phyloP scores from a whole-genome alignment of 2,888 invertebrate species.

The Rhamphomyia laevipes region DNA sequence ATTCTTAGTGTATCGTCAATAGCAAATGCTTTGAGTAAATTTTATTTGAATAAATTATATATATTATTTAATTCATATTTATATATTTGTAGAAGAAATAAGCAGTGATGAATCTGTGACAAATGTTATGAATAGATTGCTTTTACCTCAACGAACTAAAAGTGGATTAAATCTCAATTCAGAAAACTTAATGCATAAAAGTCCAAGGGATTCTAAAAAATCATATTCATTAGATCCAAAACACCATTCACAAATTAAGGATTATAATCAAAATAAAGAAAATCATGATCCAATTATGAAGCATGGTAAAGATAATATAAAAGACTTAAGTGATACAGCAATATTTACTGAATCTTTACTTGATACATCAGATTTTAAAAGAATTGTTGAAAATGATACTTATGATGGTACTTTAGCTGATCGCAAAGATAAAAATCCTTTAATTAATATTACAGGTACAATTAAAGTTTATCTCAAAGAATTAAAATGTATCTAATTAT shows the following conservation, averaged over 20 bases:
- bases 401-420: neutral
- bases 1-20: slow-evolving; percentile 31
- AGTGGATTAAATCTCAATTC: slow-evolving; percentile 10
- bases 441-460: too few relatives aligned
- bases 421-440: too few relatives aligned
- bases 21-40: slow-evolving; percentile 28
- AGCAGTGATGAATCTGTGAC: slow-evolving; percentile 24
- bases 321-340: slow-evolving; percentile 24
- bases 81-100: slow-evolving; percentile 21
- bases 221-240: neutral
- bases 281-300: slow-evolving; percentile 20
- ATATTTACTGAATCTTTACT: slow-evolving; percentile 32
- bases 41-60: neutral
- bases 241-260: slow-evolving; percentile 11
- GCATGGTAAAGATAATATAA: slow-evolving; percentile 4
- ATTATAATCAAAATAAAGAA: slow-evolving; percentile 23
- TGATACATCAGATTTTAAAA: slow-evolving; percentile 14
- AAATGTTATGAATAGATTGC: slow-evolving; percentile 23
- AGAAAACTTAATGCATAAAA: slow-evolving; percentile 3
- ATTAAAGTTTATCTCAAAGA: too few relatives aligned
- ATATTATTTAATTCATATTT: neutral
- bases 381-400: neutral
- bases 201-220: neutral
- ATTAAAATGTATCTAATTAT: too few relatives aligned
- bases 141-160: slow-evolving; percentile 14